Conservation (phyloP, 2,113 vertebrate genomes). For the Salvelinus sp. region DNA sequence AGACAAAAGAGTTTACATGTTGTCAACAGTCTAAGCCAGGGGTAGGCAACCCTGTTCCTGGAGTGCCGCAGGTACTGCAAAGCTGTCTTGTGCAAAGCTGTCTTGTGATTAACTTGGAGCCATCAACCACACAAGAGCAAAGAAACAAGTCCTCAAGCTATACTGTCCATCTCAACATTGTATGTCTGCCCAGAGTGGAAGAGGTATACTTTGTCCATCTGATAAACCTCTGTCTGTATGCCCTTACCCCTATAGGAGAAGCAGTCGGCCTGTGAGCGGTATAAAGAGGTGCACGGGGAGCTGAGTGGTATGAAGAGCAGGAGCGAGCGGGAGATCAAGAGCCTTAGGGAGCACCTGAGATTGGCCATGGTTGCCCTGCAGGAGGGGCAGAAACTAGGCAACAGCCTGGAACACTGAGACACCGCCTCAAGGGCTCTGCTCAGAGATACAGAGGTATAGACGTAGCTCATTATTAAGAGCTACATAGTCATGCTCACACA, state of each 20-base stretch:
- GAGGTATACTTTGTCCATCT: not conserved
- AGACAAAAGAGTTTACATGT: no score
- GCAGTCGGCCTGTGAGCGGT: constrained; percentile 84
- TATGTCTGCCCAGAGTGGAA: not conserved
- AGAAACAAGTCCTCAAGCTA: no score
- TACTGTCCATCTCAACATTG: not conserved
- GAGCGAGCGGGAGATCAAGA: constrained; percentile 89
- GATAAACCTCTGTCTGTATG: not conserved
- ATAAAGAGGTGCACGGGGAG: constrained; percentile 84
- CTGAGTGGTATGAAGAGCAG: constrained; percentile 86
- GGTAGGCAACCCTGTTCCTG: no score
- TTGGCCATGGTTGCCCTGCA: constrained; percentile 89
- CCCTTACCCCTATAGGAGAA: constrained; percentile 82
- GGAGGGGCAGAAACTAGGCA: constrained; percentile 82
- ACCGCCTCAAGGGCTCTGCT: constrained; percentile 26
- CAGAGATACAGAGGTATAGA: constrained; percentile 6
- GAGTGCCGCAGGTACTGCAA: no score
- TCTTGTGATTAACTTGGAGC: no score
- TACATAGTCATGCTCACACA: not conserved
- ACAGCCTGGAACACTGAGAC: constrained; percentile 82
- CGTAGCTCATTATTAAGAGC: not conserved
- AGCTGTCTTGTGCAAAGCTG: no score
- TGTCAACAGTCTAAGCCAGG: no score
- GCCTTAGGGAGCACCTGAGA: constrained; percentile 89
- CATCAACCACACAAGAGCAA: no score